phyloP scores from a whole-genome alignment of 2,797 vertebrate genomes.

The Anisognathus igniventris region DNA sequence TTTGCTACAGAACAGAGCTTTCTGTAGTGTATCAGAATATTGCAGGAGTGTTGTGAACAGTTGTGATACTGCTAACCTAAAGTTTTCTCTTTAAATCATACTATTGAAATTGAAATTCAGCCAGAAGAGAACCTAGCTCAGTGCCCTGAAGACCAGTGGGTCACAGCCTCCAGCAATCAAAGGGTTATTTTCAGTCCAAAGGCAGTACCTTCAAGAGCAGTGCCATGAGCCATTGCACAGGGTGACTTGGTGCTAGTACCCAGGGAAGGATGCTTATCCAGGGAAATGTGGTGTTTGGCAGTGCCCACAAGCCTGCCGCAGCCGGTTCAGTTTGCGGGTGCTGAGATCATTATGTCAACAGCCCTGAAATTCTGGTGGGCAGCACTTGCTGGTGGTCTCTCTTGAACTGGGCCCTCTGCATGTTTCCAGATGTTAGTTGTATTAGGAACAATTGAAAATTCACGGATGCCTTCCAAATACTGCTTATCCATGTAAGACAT shows the following conservation, averaged over 20 bases:
- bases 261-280: not conserved
- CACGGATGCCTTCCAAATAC: not conserved
- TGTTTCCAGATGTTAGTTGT: constrained; percentile 8
- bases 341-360: not conserved
- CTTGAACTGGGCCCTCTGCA: not conserved
- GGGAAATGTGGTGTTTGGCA: not conserved
- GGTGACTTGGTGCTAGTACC: not conserved
- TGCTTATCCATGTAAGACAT: not conserved
- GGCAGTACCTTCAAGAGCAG: not conserved
- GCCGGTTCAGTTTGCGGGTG: not conserved
- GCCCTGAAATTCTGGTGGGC: not conserved
- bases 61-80: not conserved
- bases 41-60: not conserved
- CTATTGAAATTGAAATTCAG: not conserved
- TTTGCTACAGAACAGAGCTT: not conserved
- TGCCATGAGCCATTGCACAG: not conserved
- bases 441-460: not conserved
- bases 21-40: not conserved
- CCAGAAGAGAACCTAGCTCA: not conserved
- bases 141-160: not conserved
- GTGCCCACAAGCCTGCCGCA: not conserved
- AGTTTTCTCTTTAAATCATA: not conserved
- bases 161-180: not conserved
- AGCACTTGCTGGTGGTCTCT: not conserved
- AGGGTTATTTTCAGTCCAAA: not conserved